Evolutionary conservation across 2,888 invertebrate genomes (phyloP).

Genomic region (Ceriagrion tenellum): DNA sequence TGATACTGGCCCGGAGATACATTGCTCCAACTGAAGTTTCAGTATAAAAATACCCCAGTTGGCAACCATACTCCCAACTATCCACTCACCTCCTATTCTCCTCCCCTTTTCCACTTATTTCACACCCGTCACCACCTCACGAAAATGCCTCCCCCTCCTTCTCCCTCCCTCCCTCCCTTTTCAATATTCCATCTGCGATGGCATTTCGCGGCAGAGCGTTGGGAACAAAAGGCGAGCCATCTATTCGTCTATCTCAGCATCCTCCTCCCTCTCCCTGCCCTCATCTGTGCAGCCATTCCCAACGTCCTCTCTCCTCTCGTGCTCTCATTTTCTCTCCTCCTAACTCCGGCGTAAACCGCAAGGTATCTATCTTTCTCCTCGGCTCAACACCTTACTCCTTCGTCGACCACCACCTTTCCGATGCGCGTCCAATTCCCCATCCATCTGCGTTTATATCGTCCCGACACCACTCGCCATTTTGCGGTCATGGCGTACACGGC

Average conservation of each 20-base stretch:
- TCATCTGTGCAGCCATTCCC: not conserved
- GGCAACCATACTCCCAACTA: not conserved
- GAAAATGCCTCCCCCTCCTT: not conserved
- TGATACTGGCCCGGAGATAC: too few relatives aligned
- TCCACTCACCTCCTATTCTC: not conserved
- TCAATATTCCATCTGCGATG: slow-evolving; percentile 55
- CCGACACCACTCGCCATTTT: not conserved
- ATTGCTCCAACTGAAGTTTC: too few relatives aligned
- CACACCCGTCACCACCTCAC: not conserved
- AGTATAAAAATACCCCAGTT: too few relatives aligned
- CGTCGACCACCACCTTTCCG: not conserved
- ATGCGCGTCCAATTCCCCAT: not conserved
- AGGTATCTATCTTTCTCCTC: not conserved
- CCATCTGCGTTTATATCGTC: not conserved
- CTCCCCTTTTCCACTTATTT: not conserved
- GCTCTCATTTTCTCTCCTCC: not conserved
- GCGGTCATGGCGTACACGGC: not conserved
- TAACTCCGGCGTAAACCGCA: not conserved
- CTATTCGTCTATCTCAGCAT: not conserved
- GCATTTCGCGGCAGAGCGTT: not conserved
- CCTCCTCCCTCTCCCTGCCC: not conserved
- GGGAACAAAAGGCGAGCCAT: not conserved
- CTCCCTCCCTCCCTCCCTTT: not conserved
- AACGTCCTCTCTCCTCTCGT: not conserved
- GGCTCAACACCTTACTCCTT: not conserved